A percentile compares a stretch with the other conserved stretches of the same genome.
Conservation (phyloP, 1,140 invertebrate genomes). For the Acarapis woodi region DNA sequence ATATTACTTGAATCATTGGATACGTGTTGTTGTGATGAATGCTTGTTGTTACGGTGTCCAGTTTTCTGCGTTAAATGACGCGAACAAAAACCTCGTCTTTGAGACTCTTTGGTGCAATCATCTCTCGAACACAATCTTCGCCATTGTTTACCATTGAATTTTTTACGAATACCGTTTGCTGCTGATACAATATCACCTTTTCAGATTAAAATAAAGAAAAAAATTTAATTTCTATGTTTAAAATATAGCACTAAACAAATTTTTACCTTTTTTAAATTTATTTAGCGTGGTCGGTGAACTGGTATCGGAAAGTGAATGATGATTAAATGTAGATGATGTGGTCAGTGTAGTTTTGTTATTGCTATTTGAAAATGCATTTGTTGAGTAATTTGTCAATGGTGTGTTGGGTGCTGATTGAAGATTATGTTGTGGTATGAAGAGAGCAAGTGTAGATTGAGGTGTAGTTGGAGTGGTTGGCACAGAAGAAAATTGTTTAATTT, state of each 20-base stretch:
- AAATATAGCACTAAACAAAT: no score
- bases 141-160: slow-evolving; percentile 99
- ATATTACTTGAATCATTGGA: background rate
- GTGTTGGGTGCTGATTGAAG: slow-evolving; percentile 3
- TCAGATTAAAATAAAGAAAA: no score
- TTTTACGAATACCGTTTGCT: slow-evolving; percentile 83
- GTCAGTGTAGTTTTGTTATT: slow-evolving; percentile 6
- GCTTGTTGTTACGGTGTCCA: background rate
- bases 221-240: no score
- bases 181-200: slow-evolving; percentile 90
- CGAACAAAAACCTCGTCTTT: slow-evolving; percentile 79
- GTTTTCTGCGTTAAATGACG: slow-evolving; percentile 34
- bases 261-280: slow-evolving; percentile 94
- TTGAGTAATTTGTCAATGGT: background rate
- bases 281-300: slow-evolving; percentile 48
- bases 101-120: slow-evolving; percentile 90
- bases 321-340: slow-evolving; percentile 15
- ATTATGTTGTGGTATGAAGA: background rate
- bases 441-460: slow-evolving; percentile 1
- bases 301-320: slow-evolving; percentile 30
- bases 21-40: background rate
- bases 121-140: slow-evolving; percentile 73
- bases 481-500: slow-evolving; percentile 36
- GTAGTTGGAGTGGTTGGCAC: slow-evolving; percentile 6
- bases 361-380: slow-evolving; percentile 5